Percentiles rank a stretch among this genome's conserved stretches.
Conservation (phyloP, 1,140 invertebrate genomes). For the Meloidogyne floridensis region DNA sequence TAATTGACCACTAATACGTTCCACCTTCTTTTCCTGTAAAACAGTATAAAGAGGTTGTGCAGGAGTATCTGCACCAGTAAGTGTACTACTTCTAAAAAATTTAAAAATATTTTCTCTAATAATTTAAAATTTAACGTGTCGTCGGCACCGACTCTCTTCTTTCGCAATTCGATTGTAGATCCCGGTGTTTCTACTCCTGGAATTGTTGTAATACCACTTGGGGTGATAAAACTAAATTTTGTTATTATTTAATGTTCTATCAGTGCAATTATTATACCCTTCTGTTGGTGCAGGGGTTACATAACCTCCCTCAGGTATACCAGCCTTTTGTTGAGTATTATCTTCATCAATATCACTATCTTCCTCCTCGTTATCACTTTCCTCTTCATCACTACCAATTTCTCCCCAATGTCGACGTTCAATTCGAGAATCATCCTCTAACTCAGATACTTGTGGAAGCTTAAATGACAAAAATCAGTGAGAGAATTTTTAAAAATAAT, state of each 20-base stretch:
- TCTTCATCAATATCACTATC: constrained; percentile 72
- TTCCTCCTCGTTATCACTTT: constrained; percentile 75
- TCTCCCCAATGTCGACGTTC: constrained; percentile 94
- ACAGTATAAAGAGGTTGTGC: constrained; percentile 80
- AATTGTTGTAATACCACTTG: constrained; percentile 89
- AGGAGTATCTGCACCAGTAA: constrained; percentile 79
- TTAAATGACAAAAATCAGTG: neutral
- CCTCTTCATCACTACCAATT: constrained; percentile 84
- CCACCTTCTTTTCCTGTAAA: constrained; percentile 87
- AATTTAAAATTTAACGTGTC: constrained; percentile 83
- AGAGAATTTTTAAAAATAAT: no score
- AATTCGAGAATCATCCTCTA: constrained; percentile 79
- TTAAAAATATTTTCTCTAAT: neutral
- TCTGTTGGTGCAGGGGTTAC: constrained; percentile 55
- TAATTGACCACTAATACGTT: constrained; percentile 80
- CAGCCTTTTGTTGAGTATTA: constrained; percentile 52
- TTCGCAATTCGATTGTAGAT: constrained; percentile 87
- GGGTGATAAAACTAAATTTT: constrained; percentile 76
- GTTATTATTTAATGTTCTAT: neutral
- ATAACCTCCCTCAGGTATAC: constrained; percentile 62
- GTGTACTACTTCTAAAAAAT: constrained; percentile 40
- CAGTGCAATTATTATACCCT: constrained; percentile 40
- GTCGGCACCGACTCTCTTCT: constrained; percentile 86
- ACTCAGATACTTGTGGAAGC: constrained; percentile 37
- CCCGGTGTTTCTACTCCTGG: constrained; percentile 97